These are phyloP conservation scores for Pseudomyrmex gracilis DNA, from an alignment of 1,140 invertebrate genomes.

Conservation along the genomic window DNA sequence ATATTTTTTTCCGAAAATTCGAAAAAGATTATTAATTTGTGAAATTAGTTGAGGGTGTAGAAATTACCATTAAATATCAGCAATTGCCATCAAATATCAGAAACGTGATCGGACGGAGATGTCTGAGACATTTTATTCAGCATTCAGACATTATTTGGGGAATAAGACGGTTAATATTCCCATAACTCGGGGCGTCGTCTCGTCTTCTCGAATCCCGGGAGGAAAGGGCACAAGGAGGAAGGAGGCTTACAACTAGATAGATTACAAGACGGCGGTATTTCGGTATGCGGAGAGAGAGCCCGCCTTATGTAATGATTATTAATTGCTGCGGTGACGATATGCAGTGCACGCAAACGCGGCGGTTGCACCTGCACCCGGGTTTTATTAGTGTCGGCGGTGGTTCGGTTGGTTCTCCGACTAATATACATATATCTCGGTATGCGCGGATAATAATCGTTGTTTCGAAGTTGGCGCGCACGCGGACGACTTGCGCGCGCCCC, in stretches of 20 bases:
- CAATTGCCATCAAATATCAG: neutral
- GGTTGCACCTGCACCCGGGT: constrained; percentile 68
- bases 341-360: constrained; percentile 52
- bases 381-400: constrained; percentile 68
- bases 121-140: neutral
- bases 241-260: constrained; percentile 63
- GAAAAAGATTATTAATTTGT: no score
- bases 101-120: neutral
- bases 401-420: constrained; percentile 69
- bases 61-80: neutral
- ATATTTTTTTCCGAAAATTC: no score
- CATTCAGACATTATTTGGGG: neutral
- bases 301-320: constrained; percentile 73
- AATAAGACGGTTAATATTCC: constrained; percentile 40
- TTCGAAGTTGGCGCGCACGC: constrained; percentile 64
- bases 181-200: constrained; percentile 36
- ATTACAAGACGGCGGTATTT: constrained; percentile 66
- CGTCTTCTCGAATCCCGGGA: constrained; percentile 21
- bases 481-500: constrained; percentile 54
- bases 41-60: no score
- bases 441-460: constrained; percentile 74
- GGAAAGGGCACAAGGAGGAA: neutral
- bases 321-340: constrained; percentile 71
- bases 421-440: constrained; percentile 74
- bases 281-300: constrained; percentile 55